Conservation (phyloP, 2,113 vertebrate species). For the Chloropsis hardwickii region DNA sequence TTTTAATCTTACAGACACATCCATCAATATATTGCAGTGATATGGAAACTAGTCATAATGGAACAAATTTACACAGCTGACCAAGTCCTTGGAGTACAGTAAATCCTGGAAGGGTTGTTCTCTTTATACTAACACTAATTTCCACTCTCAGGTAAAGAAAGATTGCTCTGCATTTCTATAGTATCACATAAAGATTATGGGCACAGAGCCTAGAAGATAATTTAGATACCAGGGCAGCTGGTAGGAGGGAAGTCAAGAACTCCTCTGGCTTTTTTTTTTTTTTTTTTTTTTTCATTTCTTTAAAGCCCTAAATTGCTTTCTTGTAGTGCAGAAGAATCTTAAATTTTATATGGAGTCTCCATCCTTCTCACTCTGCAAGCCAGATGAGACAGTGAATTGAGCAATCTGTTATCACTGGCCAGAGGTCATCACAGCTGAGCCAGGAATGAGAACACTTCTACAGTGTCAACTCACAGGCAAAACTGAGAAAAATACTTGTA, state of each 20-base stretch:
- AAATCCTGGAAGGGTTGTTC: neutral
- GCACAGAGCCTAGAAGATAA: slow-evolving; percentile 13
- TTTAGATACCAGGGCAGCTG: neutral
- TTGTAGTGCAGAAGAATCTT: neutral
- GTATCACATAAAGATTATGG: neutral
- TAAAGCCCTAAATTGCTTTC: neutral
- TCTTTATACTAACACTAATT: slow-evolving; percentile 10
- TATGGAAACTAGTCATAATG: neutral
- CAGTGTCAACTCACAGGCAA: neutral
- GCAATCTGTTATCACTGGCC: neutral
- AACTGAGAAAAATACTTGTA: neutral
- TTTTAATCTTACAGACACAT: slow-evolving; percentile 16
- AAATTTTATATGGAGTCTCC: neutral
- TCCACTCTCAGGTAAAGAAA: slow-evolving; percentile 2
- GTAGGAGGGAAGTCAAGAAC: neutral
- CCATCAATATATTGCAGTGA: neutral
- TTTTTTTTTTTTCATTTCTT: neutral
- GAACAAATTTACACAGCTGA: slow-evolving; percentile 23
- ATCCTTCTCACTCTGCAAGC: neutral
- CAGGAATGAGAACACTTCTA: neutral
- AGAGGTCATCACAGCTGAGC: neutral
- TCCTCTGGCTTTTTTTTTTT: neutral
- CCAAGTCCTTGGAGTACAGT: neutral
- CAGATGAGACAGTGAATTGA: neutral
- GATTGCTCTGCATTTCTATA: neutral